phyloP scores from a whole-genome alignment of 2,888 invertebrate genomes.

The Heterodera filipjevi region DNA sequence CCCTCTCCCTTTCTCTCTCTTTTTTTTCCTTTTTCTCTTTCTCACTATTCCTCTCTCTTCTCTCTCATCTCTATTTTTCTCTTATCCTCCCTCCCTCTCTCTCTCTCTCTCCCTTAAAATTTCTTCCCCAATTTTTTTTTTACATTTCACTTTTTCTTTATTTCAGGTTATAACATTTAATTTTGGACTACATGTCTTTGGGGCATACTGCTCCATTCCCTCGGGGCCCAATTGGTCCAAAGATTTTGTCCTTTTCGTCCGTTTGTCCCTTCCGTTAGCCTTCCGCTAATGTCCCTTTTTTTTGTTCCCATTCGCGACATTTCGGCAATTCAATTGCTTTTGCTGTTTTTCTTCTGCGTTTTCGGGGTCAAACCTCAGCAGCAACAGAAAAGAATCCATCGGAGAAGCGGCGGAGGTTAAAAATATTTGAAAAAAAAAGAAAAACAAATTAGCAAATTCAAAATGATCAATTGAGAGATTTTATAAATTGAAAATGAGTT shows the following conservation, averaged over 20 bases:
- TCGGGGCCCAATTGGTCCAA: neutral
- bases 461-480: too few relatives aligned
- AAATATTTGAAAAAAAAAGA: neutral
- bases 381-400: neutral
- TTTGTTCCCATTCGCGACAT: slow-evolving; percentile 4
- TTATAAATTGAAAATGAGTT: neutral
- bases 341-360: neutral
- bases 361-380: neutral
- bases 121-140: too few relatives aligned
- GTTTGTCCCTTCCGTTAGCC: neutral
- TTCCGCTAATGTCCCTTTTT: neutral
- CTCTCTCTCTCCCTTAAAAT: neutral
- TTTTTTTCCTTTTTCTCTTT: too few relatives aligned
- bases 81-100: neutral
- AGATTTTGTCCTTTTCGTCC: slow-evolving; percentile 6
- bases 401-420: slow-evolving; percentile 4
- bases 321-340: neutral
- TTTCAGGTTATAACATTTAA: neutral
- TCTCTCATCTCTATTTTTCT: neutral
- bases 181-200: neutral
- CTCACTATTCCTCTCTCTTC: too few relatives aligned
- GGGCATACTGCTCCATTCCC: neutral
- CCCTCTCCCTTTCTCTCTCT: too few relatives aligned
- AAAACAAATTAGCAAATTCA: neutral
- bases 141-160: neutral